These are phyloP conservation scores for Biston betularia DNA, from an alignment of 2,888 invertebrate species.

Conservation along the genomic window DNA sequence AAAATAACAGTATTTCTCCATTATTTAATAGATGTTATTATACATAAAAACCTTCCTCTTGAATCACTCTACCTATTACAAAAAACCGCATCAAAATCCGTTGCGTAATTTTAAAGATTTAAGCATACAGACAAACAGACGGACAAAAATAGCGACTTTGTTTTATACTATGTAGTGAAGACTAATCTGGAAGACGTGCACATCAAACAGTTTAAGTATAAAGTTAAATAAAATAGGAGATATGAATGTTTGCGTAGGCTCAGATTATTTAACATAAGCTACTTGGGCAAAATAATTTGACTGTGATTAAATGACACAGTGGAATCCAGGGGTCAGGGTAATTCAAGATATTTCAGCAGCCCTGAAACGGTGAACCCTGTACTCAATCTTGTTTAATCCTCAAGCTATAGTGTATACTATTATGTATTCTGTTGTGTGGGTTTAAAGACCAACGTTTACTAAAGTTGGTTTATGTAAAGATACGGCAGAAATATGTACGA, in stretches of 20 bases:
- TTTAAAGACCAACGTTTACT: slow-evolving; percentile 17
- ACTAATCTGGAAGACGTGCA: neutral
- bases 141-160: too few relatives aligned
- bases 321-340: slow-evolving; percentile 39
- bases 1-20: too few relatives aligned
- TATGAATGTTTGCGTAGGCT: neutral
- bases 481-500: neutral
- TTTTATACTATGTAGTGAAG: too few relatives aligned
- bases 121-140: too few relatives aligned
- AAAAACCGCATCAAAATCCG: too few relatives aligned
- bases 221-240: too few relatives aligned
- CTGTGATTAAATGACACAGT: slow-evolving; percentile 18
- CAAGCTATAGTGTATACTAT: neutral
- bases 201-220: too few relatives aligned
- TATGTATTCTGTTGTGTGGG: neutral
- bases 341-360: slow-evolving; percentile 35
- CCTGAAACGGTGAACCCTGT: slow-evolving; percentile 26
- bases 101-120: too few relatives aligned
- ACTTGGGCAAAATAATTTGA: slow-evolving; percentile 1
- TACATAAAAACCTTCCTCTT: too few relatives aligned
- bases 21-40: too few relatives aligned
- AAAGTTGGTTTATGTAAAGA: slow-evolving; percentile 15
- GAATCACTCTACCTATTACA: too few relatives aligned
- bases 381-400: slow-evolving; percentile 35
- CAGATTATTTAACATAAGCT: neutral